Percentiles rank a stretch among this genome's conserved stretches.
phyloP scores from a whole-genome alignment of 2,797 vertebrate genomes.

The Sebastiscus albofasciatus region DNA sequence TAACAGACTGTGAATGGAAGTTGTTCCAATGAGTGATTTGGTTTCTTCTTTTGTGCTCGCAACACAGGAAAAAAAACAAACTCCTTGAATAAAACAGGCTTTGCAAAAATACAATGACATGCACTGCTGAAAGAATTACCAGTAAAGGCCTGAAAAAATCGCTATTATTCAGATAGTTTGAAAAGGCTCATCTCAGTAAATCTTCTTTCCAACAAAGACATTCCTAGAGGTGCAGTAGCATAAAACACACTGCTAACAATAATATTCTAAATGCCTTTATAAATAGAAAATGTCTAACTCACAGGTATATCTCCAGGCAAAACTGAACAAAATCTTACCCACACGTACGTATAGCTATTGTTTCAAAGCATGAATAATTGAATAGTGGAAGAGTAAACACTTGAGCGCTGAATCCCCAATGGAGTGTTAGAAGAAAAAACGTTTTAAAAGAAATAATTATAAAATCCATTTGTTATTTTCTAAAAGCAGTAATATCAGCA shows the following conservation, averaged over 20 bases:
- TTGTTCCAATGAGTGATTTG: not conserved
- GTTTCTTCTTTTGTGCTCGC: not conserved
- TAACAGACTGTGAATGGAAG: not conserved
- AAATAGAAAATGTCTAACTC: not conserved
- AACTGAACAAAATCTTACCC: constrained; percentile 12
- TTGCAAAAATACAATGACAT: not conserved
- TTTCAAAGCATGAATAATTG: constrained; percentile 48
- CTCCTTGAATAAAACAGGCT: not conserved
- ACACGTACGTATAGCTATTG: not conserved
- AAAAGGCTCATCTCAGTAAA: not conserved
- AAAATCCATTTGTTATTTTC: constrained; percentile 8
- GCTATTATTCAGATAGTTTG: not conserved
- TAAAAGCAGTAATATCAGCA: constrained; percentile 2
- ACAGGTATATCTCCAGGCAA: constrained; percentile 14
- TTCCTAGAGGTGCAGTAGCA: not conserved
- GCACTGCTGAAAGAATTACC: not conserved
- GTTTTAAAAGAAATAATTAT: constrained; percentile 12
- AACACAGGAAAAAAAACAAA: not conserved
- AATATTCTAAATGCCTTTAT: not conserved
- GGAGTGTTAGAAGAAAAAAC: not conserved
- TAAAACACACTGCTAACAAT: not conserved
- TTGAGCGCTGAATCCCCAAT: constrained; percentile 10
- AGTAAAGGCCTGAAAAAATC: not conserved
- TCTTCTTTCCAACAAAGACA: not conserved
- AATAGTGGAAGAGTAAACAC: constrained; percentile 29